Base-by-base conservation (phyloP, 2,113 vertebrate genomes). In the Atrichornis clamosus region DNA sequence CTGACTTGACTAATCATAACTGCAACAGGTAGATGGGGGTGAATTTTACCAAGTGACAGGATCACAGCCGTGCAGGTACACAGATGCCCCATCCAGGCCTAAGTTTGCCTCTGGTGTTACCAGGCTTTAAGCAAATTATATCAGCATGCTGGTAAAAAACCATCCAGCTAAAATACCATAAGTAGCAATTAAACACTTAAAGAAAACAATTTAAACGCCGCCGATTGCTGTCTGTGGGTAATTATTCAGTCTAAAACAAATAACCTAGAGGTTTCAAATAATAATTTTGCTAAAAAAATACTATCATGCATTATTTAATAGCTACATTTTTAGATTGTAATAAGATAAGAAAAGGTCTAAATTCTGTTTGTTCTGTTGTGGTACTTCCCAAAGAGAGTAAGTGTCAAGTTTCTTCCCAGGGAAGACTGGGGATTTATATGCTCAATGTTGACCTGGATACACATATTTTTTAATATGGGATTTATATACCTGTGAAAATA, bases 401-500 rank as follows among this genome's bases (percentile, higher is more conserved):
- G 50, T 93, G 96, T 78, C 62, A 60, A 8, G 74, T 93, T 95
- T 81, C 44, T 94, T 94, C 47, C 50, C 56, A 41, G 64, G 37
- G 18, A 81, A 53, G 21, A 19, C 21, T 94, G 42, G 59, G 44
- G 87, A 92, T 93, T 96, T 86, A 47, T 95, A 89, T 85, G 60
- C 67, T 44, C 30, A 78, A 30, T 87, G 37, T 92, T 92, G 87
- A 94, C 79, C 89, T 96, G 67, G 60, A 56, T 95, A 67, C 88
- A 84, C 39, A 15, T 95, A 64, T 82, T 64, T 90, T 93, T 93
- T 62, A 72, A 53, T 77, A 53, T 81, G 50, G 82, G 72, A 93
- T 94, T 96, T 92, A 83, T 92, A 60, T 95, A 92, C n/a, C 28
- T 62, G 64, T 95, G 68, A 81, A 96, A 95, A 93, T 93, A 95